Base-by-base conservation (phyloP, 2,888 invertebrate genomes). In the Oxyteleia sp. region DNA sequence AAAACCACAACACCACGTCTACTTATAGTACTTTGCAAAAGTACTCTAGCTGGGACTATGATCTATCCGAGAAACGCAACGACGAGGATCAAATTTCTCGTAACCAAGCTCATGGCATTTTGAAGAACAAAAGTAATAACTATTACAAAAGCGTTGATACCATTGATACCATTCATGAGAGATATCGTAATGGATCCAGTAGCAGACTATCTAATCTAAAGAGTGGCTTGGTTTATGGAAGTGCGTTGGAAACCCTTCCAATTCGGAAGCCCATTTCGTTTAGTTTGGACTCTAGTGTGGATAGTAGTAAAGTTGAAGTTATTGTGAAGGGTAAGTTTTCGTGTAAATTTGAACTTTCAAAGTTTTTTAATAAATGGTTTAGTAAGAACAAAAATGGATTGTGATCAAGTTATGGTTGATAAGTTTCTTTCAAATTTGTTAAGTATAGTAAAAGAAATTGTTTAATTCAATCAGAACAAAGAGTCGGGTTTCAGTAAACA, bases 201-300 rank as follows among this genome's bases (percentile, higher is more conserved):
- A 75, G 64, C 26, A 72, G 72, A 7, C 49, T 51, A 5, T 75
- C 78, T 4, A 35, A 15, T 8, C 35, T 45, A n/a, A 82, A 82
- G n/a, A 85, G 78, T 13, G 49, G 87, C 11, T 68, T 90, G 49
- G 95, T 95, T 5, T 94, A 94, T 83, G 96, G 96, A 5, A 95
- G 95, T 81, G 96, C 96, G 0, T 92, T 96, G 15, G 94, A 95
- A 68, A 94, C 95, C 61, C 94, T 95, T 29, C 94, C 95, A 4
- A 94, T 96, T 35, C 95, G 95, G 88, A 94, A 94, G 71, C 94
- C 94, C 3, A 94, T 95, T 0, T 93, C 94, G 18, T 95, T 96
- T 88, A 94, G 94, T 72, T 93, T 96, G 38, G 94, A 94, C 87
- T 87, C 93, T 20, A 90, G 86, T 63, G 86, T 93, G 32, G 93